Conservation (phyloP, 2,113 vertebrate genomes). For the Addax nasomaculatus region DNA sequence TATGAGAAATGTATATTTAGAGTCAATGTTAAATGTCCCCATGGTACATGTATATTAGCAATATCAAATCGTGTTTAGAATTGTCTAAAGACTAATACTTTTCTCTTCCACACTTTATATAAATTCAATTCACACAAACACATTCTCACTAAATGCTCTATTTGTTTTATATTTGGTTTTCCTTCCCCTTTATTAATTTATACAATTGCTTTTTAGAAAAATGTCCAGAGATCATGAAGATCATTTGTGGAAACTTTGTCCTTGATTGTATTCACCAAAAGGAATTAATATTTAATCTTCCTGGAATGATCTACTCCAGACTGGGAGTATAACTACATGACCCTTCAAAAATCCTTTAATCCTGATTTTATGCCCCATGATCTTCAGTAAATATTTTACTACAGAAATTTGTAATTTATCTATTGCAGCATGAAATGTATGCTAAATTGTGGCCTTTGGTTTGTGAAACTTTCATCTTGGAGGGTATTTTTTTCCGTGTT, state of each 20-base stretch:
- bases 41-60: not conserved
- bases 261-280: constrained; percentile 26
- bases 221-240: not conserved
- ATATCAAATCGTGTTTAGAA: not conserved
- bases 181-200: constrained; percentile 1
- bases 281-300: constrained; percentile 56
- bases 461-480: not conserved
- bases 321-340: not conserved
- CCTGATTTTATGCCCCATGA: constrained; percentile 17
- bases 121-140: not conserved
- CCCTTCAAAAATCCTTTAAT: constrained; percentile 41
- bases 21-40: not conserved
- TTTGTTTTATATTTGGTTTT: not conserved
- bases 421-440: not conserved
- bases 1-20: not conserved
- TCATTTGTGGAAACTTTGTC: not conserved
- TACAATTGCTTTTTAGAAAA: not conserved
- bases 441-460: not conserved
- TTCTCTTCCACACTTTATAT: not conserved
- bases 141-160: not conserved
- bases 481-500: not conserved
- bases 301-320: not conserved
- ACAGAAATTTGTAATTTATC: not conserved
- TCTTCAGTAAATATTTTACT: constrained; percentile 63
- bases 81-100: not conserved